These are phyloP conservation scores for Drosophila ustulata DNA, from an alignment of 2,888 invertebrate genomes.

Conservation along the genomic window DNA sequence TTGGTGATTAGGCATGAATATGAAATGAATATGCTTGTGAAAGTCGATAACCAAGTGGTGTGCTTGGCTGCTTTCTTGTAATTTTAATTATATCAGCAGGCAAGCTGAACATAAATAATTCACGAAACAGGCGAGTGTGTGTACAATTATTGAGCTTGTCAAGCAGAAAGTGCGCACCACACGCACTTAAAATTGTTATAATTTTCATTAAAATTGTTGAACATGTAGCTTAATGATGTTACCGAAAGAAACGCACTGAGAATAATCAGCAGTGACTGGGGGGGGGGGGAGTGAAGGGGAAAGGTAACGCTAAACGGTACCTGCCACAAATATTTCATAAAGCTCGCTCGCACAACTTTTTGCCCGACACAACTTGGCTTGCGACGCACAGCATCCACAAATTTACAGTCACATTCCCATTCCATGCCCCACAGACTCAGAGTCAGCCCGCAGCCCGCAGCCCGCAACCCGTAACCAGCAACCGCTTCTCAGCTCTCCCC, in stretches of 20 bases:
- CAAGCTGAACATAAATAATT: conserved; percentile 37
- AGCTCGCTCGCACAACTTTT: conserved; percentile 45
- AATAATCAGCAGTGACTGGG: conserved; percentile 31
- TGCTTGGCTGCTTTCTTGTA: conserved; percentile 9
- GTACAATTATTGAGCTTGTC: conserved; percentile 70
- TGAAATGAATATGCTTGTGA: conserved; percentile 44
- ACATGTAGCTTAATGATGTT: conserved; percentile 55
- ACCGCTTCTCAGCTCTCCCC: conserved; percentile 5
- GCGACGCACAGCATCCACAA: conserved; percentile 52
- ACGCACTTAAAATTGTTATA: conserved; percentile 41
- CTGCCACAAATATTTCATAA: conserved; percentile 65
- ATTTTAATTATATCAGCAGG: conserved; percentile 51
- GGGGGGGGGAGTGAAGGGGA: not conserved
- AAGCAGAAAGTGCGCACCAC: conserved; percentile 45
- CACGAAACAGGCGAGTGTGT: conserved; percentile 3
- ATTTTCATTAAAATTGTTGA: conserved; percentile 58
- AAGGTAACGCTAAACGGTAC: conserved; percentile 20
- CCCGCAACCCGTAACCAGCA: conserved; percentile 2
- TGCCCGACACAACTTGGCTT: conserved; percentile 34
- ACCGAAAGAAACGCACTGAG: conserved; percentile 29
- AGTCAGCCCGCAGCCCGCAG: not conserved
- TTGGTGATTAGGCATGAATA: conserved; percentile 42
- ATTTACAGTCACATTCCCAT: not conserved
- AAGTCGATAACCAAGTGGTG: conserved; percentile 18
- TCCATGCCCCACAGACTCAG: not conserved